These are phyloP conservation scores for Eupithecia subumbrata DNA, from an alignment of 2,888 invertebrate genomes.

Conservation along the genomic window DNA sequence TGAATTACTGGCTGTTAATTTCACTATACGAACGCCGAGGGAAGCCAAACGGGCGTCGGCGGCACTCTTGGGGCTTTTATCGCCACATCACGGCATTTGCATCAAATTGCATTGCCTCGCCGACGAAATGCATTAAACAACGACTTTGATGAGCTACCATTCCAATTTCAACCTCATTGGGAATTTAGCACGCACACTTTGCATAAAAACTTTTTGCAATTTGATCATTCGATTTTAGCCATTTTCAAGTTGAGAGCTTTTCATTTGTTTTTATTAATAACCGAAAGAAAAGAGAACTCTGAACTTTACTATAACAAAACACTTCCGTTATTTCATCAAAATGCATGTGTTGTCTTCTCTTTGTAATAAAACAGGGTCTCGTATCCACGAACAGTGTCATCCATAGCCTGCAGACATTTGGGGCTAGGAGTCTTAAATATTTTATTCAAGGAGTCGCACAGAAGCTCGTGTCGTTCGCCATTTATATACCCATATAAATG, in stretches of 20 bases:
- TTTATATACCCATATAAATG: background rate
- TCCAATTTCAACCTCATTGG: slow-evolving; percentile 33
- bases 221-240: background rate
- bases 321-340: slow-evolving; percentile 15
- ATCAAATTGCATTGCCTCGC: slow-evolving; percentile 69
- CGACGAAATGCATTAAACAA: slow-evolving; percentile 45
- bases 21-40: slow-evolving; percentile 33
- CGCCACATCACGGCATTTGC: slow-evolving; percentile 69
- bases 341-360: slow-evolving; percentile 32
- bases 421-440: slow-evolving; percentile 38
- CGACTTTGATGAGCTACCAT: slow-evolving; percentile 43
- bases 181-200: slow-evolving; percentile 29
- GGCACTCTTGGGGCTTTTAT: slow-evolving; percentile 56
- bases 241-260: background rate
- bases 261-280: background rate
- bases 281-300: background rate
- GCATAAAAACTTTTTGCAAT: slow-evolving; percentile 3
- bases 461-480: slow-evolving; percentile 31
- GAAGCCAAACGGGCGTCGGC: slow-evolving; percentile 41
- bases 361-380: slow-evolving; percentile 38
- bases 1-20: slow-evolving; percentile 28
- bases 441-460: slow-evolving; percentile 42
- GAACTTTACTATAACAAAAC: background rate
- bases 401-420: slow-evolving; percentile 38
- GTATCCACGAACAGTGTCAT: slow-evolving; percentile 34